Percentiles rank a stretch among this genome's conserved stretches.
These are phyloP conservation scores for Nematopogon swammerdamellus DNA, from an alignment of 2,888 invertebrate species.

Conservation along the genomic window DNA sequence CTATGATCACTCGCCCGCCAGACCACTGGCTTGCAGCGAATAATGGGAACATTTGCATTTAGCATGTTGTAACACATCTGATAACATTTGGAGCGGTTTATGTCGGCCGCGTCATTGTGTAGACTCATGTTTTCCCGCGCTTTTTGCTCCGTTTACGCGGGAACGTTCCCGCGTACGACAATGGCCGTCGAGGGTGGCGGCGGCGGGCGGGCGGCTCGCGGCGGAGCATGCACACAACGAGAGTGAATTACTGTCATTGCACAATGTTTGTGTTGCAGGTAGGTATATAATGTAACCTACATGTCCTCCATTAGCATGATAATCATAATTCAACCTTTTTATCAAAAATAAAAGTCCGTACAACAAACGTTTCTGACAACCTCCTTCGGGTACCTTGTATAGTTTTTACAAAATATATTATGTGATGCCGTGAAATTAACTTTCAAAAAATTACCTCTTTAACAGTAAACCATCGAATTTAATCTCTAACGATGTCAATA, in stretches of 20 bases:
- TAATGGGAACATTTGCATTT: constrained; percentile 38
- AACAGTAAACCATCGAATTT: too few relatives aligned
- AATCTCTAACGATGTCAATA: too few relatives aligned
- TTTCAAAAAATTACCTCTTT: too few relatives aligned
- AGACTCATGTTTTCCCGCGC: constrained; percentile 41
- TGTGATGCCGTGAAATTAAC: too few relatives aligned
- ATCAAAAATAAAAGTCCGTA: too few relatives aligned
- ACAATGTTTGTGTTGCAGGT: constrained; percentile 20
- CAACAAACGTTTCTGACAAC: too few relatives aligned
- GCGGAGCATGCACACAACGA: constrained; percentile 23
- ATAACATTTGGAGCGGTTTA: constrained; percentile 48
- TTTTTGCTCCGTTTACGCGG: constrained; percentile 49
- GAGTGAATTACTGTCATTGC: constrained; percentile 47
- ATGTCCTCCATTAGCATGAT: too few relatives aligned
- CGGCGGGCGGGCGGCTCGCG: constrained; percentile 1
- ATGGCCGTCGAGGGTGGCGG: constrained; percentile 23
- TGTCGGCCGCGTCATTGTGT: constrained; percentile 50
- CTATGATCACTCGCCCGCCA: too few relatives aligned
- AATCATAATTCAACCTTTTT: too few relatives aligned
- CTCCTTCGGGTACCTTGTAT: too few relatives aligned
- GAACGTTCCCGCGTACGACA: constrained; percentile 51
- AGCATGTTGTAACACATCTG: constrained; percentile 38
- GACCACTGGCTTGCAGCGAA: background rate
- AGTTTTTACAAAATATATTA: too few relatives aligned
- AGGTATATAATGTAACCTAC: too few relatives aligned